Evolutionary conservation across 2,888 invertebrate genomes (phyloP), one percentile per base, ranked within the genome.

Genomic region (Diabrotica balteata): DNA sequence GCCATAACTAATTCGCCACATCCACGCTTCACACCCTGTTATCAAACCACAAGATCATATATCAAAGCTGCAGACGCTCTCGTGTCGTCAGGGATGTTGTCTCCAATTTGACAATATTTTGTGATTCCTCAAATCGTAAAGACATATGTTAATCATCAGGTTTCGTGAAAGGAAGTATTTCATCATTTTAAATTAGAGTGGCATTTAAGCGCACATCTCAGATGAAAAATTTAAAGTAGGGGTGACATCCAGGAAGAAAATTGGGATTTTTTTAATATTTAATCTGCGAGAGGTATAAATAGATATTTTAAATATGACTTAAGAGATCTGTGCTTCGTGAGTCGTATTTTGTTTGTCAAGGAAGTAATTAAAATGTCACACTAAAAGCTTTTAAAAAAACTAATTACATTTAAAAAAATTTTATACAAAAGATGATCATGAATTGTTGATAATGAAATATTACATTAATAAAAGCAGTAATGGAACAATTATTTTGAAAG

Each of bases 111-210:
- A 66, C 66, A 66, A 60, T 66, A 60, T 60, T 57, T 50, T 64
- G 49, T 57, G 66, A 66, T 66, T 60, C 49, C 60, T 54, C 49
- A 54, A 54, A 60, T 66, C 51, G 57, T 57, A 57, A 51, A 55
- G 50, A 66, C 66, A 61, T 52, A 66, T 66, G 66, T 61, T 59
- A 58, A 61, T 61, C 66, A 61, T 66, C 57, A 11, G 50, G 61
- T 66, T 61, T 61, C 61, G 10, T 52, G 64, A 42, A 53, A 64
- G 70, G 70, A 70, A 70, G 70, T 62, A 59, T 67, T 70, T 52
- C 67, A 65, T 70, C 70, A 70, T 61, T 53, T 52, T 43, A 64
- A 50, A 67, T 64, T 61, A 55, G 63, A 50, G 45, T 49, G 63
- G 61, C 63, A 63, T 66, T 63, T 60, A 66, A 9, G 61, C 45